Evolutionary conservation across 2,888 invertebrate genomes (phyloP), one percentile per base, ranked within the genome.

Genomic region (Cetonia aurata): DNA sequence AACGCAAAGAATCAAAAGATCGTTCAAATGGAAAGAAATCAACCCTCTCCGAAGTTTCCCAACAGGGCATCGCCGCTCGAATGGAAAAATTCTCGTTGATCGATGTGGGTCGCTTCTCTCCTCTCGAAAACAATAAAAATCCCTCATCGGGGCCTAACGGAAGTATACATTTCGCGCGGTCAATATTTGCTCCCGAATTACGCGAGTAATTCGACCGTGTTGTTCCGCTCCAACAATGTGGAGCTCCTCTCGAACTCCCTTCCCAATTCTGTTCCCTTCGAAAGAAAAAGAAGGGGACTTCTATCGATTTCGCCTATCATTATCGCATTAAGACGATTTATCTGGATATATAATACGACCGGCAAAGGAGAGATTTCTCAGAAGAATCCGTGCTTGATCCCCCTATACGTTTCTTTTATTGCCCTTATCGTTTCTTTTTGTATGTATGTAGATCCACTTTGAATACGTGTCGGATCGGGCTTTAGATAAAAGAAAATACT

Each of bases 311-410:
- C 62, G 31, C 48, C 62, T 62, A 62, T 62, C 62, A 62, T 62
- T 62, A 62, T 50, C 62, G 62, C 62, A 62, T 62, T 62, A 62
- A 62, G 62, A 33, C 46, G 48, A 62, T 62, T 62, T 62, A 62
- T 62, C 33, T 12, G 19, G 13, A 41, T 25, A 25, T 25, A 25
- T n/a, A n/a, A n/a, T 25, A 25, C 25, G 25, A 25, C 1, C 25
- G 25, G 25, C 25, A 25, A 25, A 25, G 25, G 25, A 25, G 25
- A 25, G 25, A 25, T 25, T 25, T 25, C 25, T 25, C 25, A 25
- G 25, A 25, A 25, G 25, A 25, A 25, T 25, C 25, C 25, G 25
- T 25, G 25, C 25, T 25, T 25, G 25, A 25, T 25, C 25, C 25
- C 25, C 25, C 4, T 25, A 25, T 25, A 25, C 25, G 25, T 25